Conservation (phyloP, 2,113 vertebrate genomes). For the Sphyrna mokarran region DNA sequence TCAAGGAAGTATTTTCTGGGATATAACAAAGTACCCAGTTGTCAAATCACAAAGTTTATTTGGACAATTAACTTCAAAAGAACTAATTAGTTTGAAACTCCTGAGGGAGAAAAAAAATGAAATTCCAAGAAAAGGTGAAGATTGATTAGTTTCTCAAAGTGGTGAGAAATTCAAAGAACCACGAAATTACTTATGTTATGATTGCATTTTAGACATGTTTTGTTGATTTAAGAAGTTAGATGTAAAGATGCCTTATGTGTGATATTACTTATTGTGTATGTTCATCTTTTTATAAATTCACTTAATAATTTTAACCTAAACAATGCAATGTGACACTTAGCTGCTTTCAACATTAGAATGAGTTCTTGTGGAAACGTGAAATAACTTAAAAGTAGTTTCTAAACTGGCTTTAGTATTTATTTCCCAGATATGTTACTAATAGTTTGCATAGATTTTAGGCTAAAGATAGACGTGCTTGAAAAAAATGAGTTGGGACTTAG, state of each 20-base stretch:
- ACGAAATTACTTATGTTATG: neutral
- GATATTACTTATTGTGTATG: neutral
- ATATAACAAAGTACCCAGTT: neutral
- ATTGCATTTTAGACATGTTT: neutral
- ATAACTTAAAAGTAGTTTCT: neutral
- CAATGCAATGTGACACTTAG: neutral
- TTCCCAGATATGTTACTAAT: neutral
- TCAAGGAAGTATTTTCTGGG: neutral
- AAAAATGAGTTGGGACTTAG: neutral
- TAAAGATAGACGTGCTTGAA: neutral
- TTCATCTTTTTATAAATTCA: neutral
- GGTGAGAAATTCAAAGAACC: neutral
- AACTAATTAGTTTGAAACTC: neutral
- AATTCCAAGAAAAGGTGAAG: neutral
- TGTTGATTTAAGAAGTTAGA: neutral
- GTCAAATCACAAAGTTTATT: neutral
- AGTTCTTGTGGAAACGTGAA: neutral
- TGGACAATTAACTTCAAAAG: neutral
- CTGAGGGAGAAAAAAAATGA: neutral
- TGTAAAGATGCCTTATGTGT: neutral
- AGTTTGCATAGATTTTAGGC: neutral
- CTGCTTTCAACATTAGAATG: neutral
- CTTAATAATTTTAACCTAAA: neutral
- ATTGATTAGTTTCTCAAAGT: neutral
- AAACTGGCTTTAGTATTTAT: neutral